A percentile compares a stretch with the other conserved stretches of the same genome.
phyloP scores from a whole-genome alignment of 2,888 invertebrate species.

The Chaetogeoica ovagalla region DNA sequence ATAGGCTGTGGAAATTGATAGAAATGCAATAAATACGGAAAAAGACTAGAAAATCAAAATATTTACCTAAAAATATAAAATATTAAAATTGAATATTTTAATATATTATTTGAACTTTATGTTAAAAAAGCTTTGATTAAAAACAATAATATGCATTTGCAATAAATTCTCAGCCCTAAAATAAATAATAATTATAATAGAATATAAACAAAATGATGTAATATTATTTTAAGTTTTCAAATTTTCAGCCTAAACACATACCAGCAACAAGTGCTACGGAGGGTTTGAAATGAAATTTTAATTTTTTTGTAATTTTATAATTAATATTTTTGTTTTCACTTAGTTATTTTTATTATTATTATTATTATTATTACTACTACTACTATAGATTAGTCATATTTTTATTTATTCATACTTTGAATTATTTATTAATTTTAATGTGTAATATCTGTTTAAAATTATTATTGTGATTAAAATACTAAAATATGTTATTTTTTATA shows the following conservation, averaged over 20 bases:
- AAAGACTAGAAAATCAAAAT: no score
- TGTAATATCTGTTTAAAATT: neutral
- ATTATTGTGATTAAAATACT: neutral
- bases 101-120: no score
- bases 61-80: no score
- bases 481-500: conserved; percentile 17
- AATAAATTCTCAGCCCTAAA: no score
- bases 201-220: neutral
- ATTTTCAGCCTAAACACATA: conserved; percentile 44
- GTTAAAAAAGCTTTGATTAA: no score
- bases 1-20: no score
- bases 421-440: conserved; percentile 1
- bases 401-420: neutral
- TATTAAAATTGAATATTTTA: no score
- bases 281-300: neutral
- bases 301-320: neutral
- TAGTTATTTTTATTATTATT: neutral
- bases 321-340: neutral
- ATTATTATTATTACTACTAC: neutral
- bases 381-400: neutral
- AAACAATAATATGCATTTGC: neutral
- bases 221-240: neutral
- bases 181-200: neutral
- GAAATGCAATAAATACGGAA: no score
- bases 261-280: neutral